phyloP scores from a whole-genome alignment of 2,888 invertebrate species.

The Caenorhabditis japonica region DNA sequence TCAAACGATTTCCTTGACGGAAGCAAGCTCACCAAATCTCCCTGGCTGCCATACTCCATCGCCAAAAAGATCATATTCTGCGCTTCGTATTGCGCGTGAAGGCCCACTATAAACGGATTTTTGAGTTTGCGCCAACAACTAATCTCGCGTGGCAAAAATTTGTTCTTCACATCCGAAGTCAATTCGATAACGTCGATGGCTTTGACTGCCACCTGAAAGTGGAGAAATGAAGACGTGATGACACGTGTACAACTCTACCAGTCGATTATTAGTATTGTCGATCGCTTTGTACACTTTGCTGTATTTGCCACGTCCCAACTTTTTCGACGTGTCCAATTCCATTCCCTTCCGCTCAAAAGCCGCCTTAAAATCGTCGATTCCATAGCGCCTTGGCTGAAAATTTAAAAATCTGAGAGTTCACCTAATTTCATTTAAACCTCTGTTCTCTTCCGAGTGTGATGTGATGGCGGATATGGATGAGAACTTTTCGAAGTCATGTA shows the following conservation, averaged over 20 bases:
- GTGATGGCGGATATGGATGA: constrained; percentile 7
- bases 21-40: constrained; percentile 78
- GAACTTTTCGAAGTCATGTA: constrained; percentile 12
- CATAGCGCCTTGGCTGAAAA: constrained; percentile 22
- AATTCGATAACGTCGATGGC: constrained; percentile 60
- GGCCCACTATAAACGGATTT: constrained; percentile 52
- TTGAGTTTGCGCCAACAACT: constrained; percentile 67
- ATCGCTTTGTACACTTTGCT: constrained; percentile 67
- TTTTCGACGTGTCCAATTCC: constrained; percentile 44
- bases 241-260: constrained; percentile 9
- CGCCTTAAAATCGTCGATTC: constrained; percentile 29
- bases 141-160: constrained; percentile 71
- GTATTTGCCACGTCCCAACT: constrained; percentile 70
- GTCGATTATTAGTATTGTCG: constrained; percentile 28
- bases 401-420: neutral
- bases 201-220: constrained; percentile 67
- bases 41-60: constrained; percentile 78
- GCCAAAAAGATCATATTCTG: constrained; percentile 77
- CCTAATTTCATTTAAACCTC: constrained; percentile 3
- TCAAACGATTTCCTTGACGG: too few species aligned
- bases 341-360: constrained; percentile 52
- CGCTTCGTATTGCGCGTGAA: constrained; percentile 59
- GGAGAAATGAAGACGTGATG: neutral
- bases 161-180: constrained; percentile 63
- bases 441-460: constrained; percentile 17